Percentiles rank a stretch among this genome's conserved stretches.
Conservation (phyloP, 2,888 invertebrate genomes). For the Ligdia adustata region DNA sequence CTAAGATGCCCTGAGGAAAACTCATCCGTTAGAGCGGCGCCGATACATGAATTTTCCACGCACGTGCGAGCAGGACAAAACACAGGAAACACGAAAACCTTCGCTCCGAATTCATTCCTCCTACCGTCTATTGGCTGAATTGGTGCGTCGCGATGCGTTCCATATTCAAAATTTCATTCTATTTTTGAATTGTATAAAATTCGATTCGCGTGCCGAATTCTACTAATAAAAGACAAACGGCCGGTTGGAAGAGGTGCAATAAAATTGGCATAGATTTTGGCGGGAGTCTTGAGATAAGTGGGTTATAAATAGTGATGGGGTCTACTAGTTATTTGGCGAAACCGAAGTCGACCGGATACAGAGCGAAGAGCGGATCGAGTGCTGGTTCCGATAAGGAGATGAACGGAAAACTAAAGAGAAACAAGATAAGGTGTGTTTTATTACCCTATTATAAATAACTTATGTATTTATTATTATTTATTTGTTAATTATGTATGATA, state of each 20-base stretch:
- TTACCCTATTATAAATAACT: too few species aligned
- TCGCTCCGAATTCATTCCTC: constrained; percentile 61
- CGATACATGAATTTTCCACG: constrained; percentile 41
- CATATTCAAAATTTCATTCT: constrained; percentile 42
- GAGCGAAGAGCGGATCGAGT: constrained; percentile 73
- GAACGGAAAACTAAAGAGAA: constrained; percentile 70
- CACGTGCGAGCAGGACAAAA: constrained; percentile 58
- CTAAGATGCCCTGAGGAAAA: constrained; percentile 64
- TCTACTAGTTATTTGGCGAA: constrained; percentile 76
- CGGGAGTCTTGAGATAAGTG: constrained; percentile 38
- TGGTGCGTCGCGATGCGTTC: constrained; percentile 50
- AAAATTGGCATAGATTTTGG: constrained; percentile 43
- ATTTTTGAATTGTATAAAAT: constrained; percentile 39
- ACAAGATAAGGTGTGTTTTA: constrained; percentile 66
- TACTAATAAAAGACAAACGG: constrained; percentile 23
- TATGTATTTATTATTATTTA: neutral
- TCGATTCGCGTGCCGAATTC: constrained; percentile 21
- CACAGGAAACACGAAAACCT: constrained; percentile 62
- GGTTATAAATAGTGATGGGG: constrained; percentile 61
- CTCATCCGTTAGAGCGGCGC: constrained; percentile 58
- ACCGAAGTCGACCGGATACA: constrained; percentile 64
- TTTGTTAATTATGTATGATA: too few species aligned
- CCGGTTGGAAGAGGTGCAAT: constrained; percentile 30
- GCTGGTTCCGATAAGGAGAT: constrained; percentile 76
- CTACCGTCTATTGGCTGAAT: constrained; percentile 51